Evolutionary conservation across 2,113 vertebrate species (phyloP).

Genomic region (Crocuta crocuta): DNA sequence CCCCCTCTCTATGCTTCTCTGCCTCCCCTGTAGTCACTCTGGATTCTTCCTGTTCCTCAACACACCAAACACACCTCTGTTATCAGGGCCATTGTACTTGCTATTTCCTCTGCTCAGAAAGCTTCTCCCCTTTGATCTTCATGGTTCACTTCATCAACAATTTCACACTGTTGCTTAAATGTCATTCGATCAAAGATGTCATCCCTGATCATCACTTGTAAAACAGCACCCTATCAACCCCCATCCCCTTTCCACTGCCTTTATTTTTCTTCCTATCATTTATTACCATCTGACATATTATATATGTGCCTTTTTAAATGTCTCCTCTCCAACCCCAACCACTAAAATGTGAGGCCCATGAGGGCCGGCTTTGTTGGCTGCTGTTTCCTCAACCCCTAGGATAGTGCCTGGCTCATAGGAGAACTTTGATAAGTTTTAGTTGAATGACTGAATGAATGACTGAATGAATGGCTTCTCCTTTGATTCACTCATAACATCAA

Average conservation of each 20-base stretch:
- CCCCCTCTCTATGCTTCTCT: background rate
- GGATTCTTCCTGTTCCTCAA: background rate
- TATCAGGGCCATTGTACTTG: background rate
- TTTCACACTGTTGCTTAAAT: constrained; percentile 5
- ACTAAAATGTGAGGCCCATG: background rate
- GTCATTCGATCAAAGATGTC: background rate
- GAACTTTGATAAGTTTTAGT: background rate
- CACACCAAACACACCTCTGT: background rate
- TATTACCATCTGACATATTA: background rate
- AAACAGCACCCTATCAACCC: background rate
- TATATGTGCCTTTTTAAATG: background rate
- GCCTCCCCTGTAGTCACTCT: background rate
- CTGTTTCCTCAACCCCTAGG: background rate
- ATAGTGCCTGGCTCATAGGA: background rate
- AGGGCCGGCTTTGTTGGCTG: background rate
- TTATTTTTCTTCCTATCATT: background rate
- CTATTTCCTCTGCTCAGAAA: background rate
- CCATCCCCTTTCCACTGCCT: background rate
- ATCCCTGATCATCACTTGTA: background rate
- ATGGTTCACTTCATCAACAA: background rate
- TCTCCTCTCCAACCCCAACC: background rate
- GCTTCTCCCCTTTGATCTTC: background rate
- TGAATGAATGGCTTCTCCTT: background rate
- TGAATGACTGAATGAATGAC: background rate
- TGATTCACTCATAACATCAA: background rate